Evolutionary conservation across 2,888 invertebrate species (phyloP).

Genomic region (Morinoia aosen): DNA sequence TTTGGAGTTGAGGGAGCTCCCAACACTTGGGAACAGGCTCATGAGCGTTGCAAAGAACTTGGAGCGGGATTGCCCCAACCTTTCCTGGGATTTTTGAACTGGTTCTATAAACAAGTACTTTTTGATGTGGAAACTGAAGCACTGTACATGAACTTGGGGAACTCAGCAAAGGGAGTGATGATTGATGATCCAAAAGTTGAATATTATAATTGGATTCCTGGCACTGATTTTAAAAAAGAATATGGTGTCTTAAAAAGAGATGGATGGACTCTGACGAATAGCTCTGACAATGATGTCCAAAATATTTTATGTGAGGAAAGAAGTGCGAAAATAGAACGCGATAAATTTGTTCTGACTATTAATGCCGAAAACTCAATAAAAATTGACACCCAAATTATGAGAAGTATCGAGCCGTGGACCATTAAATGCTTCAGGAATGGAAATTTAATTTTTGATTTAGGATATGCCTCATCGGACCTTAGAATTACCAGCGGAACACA

Average conservation of each 20-base stretch:
- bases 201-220: constrained; percentile 60
- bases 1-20: constrained; percentile 6
- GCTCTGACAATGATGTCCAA: background rate
- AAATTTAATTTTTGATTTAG: background rate
- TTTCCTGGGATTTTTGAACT: constrained; percentile 61
- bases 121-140: background rate
- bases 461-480: background rate
- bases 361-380: constrained; percentile 20
- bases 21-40: constrained; percentile 56
- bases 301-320: constrained; percentile 13
- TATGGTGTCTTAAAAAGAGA: constrained; percentile 54
- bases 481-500: background rate
- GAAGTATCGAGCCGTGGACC: background rate
- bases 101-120: constrained; percentile 56
- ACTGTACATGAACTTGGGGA: constrained; percentile 55
- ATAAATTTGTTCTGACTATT: background rate
- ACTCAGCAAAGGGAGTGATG: background rate
- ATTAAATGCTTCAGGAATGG: constrained; percentile 62
- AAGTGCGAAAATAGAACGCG: background rate
- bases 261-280: constrained; percentile 57
- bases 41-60: constrained; percentile 38
- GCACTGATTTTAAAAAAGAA: constrained; percentile 49
- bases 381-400: constrained; percentile 40
- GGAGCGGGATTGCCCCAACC: constrained; percentile 57
- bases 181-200: constrained; percentile 54